phyloP scores from a whole-genome alignment of 2,113 vertebrate genomes.

The Cnemophilus loriae region DNA sequence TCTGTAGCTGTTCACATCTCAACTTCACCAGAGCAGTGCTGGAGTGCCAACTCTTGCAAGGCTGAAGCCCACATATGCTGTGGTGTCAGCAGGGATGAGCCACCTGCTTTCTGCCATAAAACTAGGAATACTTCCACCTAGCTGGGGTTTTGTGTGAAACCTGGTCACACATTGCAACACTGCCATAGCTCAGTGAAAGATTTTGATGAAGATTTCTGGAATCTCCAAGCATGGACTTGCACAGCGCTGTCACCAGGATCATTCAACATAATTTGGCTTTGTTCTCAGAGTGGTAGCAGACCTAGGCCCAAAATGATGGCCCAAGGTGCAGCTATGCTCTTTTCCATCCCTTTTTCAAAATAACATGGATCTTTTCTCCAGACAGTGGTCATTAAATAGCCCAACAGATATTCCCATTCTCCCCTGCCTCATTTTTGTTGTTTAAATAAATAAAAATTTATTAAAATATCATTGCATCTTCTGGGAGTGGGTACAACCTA shows the following conservation, averaged over 20 bases:
- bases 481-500: neutral
- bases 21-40: neutral
- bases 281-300: neutral
- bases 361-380: neutral
- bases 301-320: neutral
- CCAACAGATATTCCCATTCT: neutral
- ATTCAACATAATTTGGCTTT: neutral
- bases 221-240: neutral
- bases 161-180: neutral
- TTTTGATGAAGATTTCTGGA: neutral
- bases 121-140: neutral
- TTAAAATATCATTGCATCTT: neutral
- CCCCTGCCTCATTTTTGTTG: neutral
- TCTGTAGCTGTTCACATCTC: neutral
- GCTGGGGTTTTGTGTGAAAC: neutral
- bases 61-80: neutral
- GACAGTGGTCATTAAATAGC: neutral
- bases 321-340: neutral
- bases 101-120: neutral
- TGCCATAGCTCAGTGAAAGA: neutral
- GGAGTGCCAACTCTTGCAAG: neutral
- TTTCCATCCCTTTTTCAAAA: neutral
- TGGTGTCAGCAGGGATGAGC: neutral
- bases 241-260: rapidly evolving
- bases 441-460: neutral